phyloP scores from a whole-genome alignment of 23 tunicate genomes.

The Diplosoma virens region DNA sequence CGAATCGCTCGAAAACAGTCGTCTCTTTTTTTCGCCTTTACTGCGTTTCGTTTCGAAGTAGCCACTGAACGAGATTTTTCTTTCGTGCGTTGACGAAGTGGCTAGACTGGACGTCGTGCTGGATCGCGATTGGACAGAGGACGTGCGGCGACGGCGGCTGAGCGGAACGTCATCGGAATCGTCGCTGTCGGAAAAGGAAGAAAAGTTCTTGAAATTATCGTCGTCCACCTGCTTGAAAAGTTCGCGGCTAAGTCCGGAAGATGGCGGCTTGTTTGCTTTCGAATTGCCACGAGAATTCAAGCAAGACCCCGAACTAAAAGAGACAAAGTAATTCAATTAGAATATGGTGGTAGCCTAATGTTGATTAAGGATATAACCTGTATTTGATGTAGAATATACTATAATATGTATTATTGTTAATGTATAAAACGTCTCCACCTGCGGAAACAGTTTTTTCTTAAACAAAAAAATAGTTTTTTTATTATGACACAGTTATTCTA shows the following conservation, averaged over 20 bases:
- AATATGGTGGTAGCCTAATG: too few species aligned
- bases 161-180: slow-evolving; percentile 51
- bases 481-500: too few species aligned
- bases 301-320: too few species aligned
- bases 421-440: too few species aligned
- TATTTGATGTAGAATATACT: too few species aligned
- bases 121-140: not conserved
- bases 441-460: too few species aligned
- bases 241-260: slow-evolving; percentile 41
- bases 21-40: slow-evolving; percentile 11
- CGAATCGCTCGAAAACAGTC: slow-evolving; percentile 34
- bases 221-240: slow-evolving; percentile 29
- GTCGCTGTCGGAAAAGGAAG: slow-evolving; percentile 48
- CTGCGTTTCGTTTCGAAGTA: not conserved
- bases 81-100: not conserved
- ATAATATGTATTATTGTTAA: too few species aligned
- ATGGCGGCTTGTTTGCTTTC: not conserved
- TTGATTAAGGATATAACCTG: too few species aligned
- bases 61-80: not conserved
- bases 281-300: too few species aligned
- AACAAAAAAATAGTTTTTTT: too few species aligned
- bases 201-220: not conserved
- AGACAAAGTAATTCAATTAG: too few species aligned
- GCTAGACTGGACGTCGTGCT: slow-evolving; percentile 7
- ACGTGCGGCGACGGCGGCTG: not conserved